These are phyloP conservation scores for Macrosoma leucophasiata DNA, from an alignment of 2,888 invertebrate species.

Conservation along the genomic window DNA sequence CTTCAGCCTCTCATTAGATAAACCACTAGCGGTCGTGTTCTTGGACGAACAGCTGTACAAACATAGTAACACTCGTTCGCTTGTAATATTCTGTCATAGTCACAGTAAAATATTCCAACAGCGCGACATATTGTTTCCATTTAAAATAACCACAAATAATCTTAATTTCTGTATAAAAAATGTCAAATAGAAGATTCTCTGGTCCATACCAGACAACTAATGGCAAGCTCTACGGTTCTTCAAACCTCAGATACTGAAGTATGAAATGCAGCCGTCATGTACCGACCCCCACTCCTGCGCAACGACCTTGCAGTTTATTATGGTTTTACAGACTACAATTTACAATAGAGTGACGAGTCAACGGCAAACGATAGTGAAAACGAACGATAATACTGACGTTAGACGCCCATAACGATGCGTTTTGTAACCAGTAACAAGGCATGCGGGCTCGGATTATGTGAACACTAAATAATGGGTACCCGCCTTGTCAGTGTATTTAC, in stretches of 20 bases:
- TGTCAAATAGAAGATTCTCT: too few relatives aligned
- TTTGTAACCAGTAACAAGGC: slow-evolving; percentile 44
- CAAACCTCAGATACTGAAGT: slow-evolving; percentile 47
- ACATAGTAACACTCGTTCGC: too few relatives aligned
- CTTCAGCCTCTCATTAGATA: too few relatives aligned
- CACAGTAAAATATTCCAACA: too few relatives aligned
- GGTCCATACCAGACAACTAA: too few relatives aligned
- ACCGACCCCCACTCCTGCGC: slow-evolving; percentile 52
- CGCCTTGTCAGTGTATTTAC: slow-evolving; percentile 18
- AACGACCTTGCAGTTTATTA: slow-evolving; percentile 70
- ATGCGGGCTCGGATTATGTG: slow-evolving; percentile 43
- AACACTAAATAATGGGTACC: slow-evolving; percentile 27
- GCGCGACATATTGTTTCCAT: too few relatives aligned
- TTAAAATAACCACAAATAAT: too few relatives aligned
- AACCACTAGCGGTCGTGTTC: too few relatives aligned
- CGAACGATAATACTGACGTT: slow-evolving; percentile 49
- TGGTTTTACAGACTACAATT: slow-evolving; percentile 68
- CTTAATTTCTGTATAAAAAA: too few relatives aligned
- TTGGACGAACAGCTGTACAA: too few relatives aligned
- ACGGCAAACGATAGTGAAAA: slow-evolving; percentile 65
- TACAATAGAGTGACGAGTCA: slow-evolving; percentile 67
- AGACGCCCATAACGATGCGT: slow-evolving; percentile 41
- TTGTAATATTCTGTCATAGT: too few relatives aligned
- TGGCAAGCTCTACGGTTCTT: too few relatives aligned
- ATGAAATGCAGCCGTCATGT: slow-evolving; percentile 38